These are phyloP conservation scores for Zenarchopterus dispar DNA, from an alignment of 2,797 vertebrate species.

Conservation along the genomic window DNA sequence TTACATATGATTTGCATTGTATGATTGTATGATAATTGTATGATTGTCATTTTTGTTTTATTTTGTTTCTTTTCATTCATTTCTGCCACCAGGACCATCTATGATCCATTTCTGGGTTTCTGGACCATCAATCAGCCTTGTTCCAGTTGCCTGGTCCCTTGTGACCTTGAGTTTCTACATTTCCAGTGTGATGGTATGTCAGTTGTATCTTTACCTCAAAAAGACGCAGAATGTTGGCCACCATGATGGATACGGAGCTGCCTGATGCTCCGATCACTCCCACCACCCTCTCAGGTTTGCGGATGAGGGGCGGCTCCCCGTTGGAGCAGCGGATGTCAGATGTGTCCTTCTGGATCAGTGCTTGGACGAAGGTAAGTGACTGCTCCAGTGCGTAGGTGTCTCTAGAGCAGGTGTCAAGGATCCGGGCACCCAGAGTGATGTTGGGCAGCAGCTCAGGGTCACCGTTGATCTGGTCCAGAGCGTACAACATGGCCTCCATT, in stretches of 20 bases:
- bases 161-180: background rate
- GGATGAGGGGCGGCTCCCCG: slow-evolving; percentile 79
- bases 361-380: slow-evolving; percentile 89
- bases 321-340: slow-evolving; percentile 86
- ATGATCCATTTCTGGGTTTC: no score
- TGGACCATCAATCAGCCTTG: background rate
- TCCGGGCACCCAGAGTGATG: slow-evolving; percentile 88
- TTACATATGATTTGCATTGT: no score
- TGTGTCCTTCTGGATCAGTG: slow-evolving; percentile 86
- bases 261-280: slow-evolving; percentile 90
- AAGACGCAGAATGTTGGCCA: slow-evolving; percentile 90
- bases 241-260: slow-evolving; percentile 94
- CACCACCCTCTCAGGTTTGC: slow-evolving; percentile 87
- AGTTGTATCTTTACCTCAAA: slow-evolving; percentile 82
- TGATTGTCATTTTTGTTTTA: no score
- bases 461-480: slow-evolving; percentile 89
- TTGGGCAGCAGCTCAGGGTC: slow-evolving; percentile 88
- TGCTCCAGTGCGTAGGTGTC: slow-evolving; percentile 96
- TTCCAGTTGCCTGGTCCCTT: background rate
- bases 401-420: slow-evolving; percentile 96
- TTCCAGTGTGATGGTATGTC: no score
- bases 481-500: slow-evolving; percentile 93
- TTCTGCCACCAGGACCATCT: slow-evolving; percentile 2
- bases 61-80: no score
- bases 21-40: no score